Evolutionary conservation across 1,140 invertebrate species (phyloP), one percentile per base, ranked within the genome.

Genomic region (Rhysida immarginata): DNA sequence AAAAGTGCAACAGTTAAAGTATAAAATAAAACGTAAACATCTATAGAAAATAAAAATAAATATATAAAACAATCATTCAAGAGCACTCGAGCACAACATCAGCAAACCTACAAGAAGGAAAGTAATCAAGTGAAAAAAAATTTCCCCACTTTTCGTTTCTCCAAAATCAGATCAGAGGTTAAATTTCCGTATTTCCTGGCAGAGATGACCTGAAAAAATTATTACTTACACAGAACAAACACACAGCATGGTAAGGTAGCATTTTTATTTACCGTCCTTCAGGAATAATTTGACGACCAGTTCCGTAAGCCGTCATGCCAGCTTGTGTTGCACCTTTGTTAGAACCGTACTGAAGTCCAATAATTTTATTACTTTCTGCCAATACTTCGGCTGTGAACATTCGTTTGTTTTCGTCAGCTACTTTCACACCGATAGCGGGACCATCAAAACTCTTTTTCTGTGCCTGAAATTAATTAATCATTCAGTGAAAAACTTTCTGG

Each of bases 231-330:
- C n/a, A n/a, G n/a, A n/a, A n/a, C n/a, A n/a, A n/a, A n/a, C n/a
- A n/a, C n/a, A n/a, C n/a, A 16, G 5, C 16, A 35, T 5, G 29
- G 16, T 35, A 16, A 8, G 29, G 16, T 5, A 35, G 16, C 5
- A 8, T 35, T 5, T 16, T 35, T 48, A 3, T 51, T 55, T 56
- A 62, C 45, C 60, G 61, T 65, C 71, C 67, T 63, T 72, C 71
- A 24, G 75, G 73, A 25, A 72, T 63, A 56, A 77, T 77, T 64
- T 77, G 76, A 45, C 75, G 59, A 3, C 69, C 64, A 44, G 76
- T 69, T 18, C 75, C 75, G 62, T 78, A 77, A 13, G 75, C 74
- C 23, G 71, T 75, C 75, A 78, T 78, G 58, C 77, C 77, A 25
- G 72, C 62, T 56, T 77, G 76, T 20, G 71, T 73, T 5, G 75